Conservation (phyloP, 1,140 invertebrate genomes). For the Teleogryllus occipitalis region DNA sequence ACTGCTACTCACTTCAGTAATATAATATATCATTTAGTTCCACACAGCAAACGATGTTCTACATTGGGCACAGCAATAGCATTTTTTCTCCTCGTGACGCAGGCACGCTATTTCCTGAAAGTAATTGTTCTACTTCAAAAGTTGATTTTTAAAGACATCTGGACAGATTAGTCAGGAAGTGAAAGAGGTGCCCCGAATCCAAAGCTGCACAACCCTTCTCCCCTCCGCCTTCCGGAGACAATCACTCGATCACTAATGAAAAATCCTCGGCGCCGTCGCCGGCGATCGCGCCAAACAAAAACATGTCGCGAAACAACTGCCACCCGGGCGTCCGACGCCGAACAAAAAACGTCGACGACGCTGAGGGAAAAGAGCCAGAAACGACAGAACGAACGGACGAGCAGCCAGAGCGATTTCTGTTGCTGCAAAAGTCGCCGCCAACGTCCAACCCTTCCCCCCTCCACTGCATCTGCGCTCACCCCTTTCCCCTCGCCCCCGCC, state of each 20-base stretch:
- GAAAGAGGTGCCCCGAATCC: too few species aligned
- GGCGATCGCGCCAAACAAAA: background rate
- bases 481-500: background rate
- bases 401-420: background rate
- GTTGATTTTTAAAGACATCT: too few species aligned
- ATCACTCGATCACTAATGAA: conserved; percentile 1
- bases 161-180: too few species aligned
- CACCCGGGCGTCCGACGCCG: background rate
- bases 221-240: background rate
- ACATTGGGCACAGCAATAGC: too few species aligned
- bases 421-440: background rate
- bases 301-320: background rate
- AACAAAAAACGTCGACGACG: background rate
- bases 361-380: background rate
- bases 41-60: too few species aligned
- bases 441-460: background rate
- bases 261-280: background rate
- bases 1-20: too few species aligned
- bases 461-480: background rate
- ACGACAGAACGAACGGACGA: background rate
- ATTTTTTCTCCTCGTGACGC: too few species aligned
- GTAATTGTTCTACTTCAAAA: too few species aligned
- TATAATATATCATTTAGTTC: too few species aligned
- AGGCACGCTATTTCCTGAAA: too few species aligned
- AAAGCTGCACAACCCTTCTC: too few species aligned